Evolutionary conservation across 2,888 invertebrate genomes (phyloP).

Genomic region (Drosophila multiciliata): DNA sequence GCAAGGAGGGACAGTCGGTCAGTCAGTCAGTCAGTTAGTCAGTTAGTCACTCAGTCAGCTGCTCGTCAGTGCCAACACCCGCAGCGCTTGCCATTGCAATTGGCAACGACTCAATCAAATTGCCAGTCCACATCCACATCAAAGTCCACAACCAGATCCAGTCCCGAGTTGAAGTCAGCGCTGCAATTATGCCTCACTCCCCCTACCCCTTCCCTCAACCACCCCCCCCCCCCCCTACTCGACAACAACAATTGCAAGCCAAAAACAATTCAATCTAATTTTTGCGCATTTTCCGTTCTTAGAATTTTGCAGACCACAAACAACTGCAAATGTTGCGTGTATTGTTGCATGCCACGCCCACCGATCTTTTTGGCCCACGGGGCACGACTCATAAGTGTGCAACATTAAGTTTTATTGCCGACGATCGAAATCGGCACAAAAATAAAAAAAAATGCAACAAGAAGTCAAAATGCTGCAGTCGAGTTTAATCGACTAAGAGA

Average conservation of each 20-base stretch:
- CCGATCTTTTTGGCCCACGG: constrained; percentile 34
- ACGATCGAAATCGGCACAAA: constrained; percentile 57
- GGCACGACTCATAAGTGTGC: constrained; percentile 66
- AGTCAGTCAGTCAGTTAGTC: background rate
- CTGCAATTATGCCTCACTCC: constrained; percentile 63
- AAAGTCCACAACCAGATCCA: constrained; percentile 28
- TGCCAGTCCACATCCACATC: constrained; percentile 42
- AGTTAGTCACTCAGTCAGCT: constrained; percentile 2
- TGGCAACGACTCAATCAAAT: constrained; percentile 80
- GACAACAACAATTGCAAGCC: constrained; percentile 39
- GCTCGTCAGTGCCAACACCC: constrained; percentile 75
- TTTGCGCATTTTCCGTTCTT: constrained; percentile 65
- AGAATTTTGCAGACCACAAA: constrained; percentile 57
- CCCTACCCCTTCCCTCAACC: background rate
- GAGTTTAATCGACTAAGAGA: background rate
- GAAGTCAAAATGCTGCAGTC: background rate
- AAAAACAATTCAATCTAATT: constrained; percentile 76
- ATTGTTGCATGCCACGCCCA: constrained; percentile 47
- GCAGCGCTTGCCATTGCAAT: constrained; percentile 75
- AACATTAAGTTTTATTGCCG: constrained; percentile 71
- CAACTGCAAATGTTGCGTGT: constrained; percentile 64
- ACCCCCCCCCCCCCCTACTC: background rate
- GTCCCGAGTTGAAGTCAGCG: constrained; percentile 28
- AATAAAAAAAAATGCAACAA: constrained; percentile 7
- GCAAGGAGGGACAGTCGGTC: constrained; percentile 13